phyloP scores from a whole-genome alignment of 2,888 invertebrate genomes.

The Phengaris alcon region DNA sequence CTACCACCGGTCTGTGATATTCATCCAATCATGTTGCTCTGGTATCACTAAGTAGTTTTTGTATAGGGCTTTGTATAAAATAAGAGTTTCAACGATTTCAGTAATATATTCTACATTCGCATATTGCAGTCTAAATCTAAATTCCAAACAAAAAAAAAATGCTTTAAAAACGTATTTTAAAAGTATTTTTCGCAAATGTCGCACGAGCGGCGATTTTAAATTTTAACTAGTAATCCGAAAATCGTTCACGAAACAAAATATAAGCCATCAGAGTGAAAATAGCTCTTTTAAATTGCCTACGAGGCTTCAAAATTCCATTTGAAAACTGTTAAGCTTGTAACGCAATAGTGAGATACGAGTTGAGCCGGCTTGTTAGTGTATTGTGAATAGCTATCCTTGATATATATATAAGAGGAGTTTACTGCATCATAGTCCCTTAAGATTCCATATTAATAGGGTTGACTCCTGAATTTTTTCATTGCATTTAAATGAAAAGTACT shows the following conservation, averaged over 20 bases:
- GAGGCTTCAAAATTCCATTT: background rate
- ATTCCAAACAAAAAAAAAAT: background rate
- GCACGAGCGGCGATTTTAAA: background rate
- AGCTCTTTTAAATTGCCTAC: background rate
- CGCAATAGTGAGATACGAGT: background rate
- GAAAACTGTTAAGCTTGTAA: background rate
- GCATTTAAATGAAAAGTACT: too few relatives aligned
- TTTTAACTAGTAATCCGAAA: background rate
- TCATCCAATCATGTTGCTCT: too few relatives aligned
- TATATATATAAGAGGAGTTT: too few relatives aligned
- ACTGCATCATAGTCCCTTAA: too few relatives aligned
- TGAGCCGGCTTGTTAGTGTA: too few relatives aligned
- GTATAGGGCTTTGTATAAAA: too few relatives aligned
- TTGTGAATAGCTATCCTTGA: too few relatives aligned
- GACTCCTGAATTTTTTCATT: too few relatives aligned
- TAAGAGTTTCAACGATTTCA: too few relatives aligned
- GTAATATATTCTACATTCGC: background rate
- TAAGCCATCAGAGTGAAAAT: background rate
- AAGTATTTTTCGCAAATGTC: slow-evolving; percentile 2
- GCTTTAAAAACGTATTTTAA: background rate
- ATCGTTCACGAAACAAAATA: background rate
- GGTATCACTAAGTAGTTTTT: too few relatives aligned
- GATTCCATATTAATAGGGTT: too few relatives aligned
- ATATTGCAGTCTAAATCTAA: background rate
- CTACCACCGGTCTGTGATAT: too few relatives aligned